A percentile compares a stretch with the other conserved stretches of the same genome.
Conservation (phyloP, 2,113 vertebrate species). For the Stegastes partitus region DNA sequence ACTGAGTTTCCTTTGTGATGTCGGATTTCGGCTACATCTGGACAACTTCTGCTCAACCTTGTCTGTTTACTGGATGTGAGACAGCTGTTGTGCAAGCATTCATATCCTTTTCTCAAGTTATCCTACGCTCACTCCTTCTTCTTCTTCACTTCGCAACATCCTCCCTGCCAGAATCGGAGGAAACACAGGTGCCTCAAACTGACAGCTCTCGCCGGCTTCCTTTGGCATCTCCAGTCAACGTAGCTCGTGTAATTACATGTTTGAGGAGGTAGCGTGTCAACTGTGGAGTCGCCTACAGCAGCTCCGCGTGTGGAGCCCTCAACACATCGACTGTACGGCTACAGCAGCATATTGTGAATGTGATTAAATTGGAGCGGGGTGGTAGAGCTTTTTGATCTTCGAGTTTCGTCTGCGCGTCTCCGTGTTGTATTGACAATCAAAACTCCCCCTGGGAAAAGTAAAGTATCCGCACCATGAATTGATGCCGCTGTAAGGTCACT, state of each 20-base stretch:
- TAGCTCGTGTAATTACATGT: conserved; percentile 23
- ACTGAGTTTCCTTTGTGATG: background rate
- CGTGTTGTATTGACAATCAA: conserved; percentile 2
- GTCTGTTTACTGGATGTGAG: conserved; percentile 1
- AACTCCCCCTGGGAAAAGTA: conserved; percentile 16
- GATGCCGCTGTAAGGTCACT: conserved; percentile 26
- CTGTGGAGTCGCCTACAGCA: background rate
- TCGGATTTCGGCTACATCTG: background rate
- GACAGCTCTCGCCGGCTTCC: background rate
- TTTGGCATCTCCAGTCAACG: background rate
- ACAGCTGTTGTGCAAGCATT: conserved; percentile 3
- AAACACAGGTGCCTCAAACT: conserved; percentile 18
- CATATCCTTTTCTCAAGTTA: conserved; percentile 1
- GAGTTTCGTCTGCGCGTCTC: background rate
- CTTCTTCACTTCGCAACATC: background rate
- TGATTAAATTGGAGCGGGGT: background rate
- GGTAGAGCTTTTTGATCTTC: conserved; percentile 3
- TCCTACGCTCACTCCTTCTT: background rate
- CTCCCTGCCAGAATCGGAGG: background rate
- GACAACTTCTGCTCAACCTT: background rate
- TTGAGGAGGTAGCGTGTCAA: conserved; percentile 1
- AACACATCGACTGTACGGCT: background rate
- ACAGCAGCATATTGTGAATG: background rate
- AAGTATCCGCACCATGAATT: conserved; percentile 26
- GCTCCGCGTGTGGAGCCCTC: background rate